A percentile compares a stretch with the other conserved stretches of the same genome.
These are phyloP conservation scores for Ophthalmotilapia sp. DNA, from an alignment of 2,113 vertebrate genomes.

Conservation along the genomic window DNA sequence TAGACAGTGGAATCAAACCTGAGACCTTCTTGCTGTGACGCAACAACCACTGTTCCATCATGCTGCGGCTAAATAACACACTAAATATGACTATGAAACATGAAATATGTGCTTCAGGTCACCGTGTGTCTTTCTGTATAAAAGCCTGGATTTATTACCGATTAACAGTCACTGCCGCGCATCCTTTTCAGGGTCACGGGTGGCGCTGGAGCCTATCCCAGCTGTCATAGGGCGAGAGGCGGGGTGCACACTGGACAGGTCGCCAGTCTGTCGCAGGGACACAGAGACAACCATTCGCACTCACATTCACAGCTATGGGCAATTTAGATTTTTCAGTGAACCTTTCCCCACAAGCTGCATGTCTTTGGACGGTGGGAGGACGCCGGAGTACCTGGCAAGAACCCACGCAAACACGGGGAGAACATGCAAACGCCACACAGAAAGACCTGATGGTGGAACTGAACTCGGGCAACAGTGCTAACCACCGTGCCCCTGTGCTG, in stretches of 20 bases:
- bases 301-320: background rate
- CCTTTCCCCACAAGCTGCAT: rapidly evolving
- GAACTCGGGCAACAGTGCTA: background rate
- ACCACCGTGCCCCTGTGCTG: rapidly evolving
- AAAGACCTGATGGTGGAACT: background rate
- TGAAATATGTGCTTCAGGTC: background rate
- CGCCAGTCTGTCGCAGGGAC: background rate
- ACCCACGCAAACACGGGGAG: background rate
- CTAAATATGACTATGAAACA: background rate
- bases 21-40: background rate
- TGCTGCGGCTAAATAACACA: background rate
- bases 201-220: background rate
- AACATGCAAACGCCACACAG: background rate
- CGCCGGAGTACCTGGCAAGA: background rate
- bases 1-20: rapidly evolving
- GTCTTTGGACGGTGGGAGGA: background rate
- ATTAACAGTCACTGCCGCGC: rapidly evolving
- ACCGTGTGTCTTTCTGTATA: background rate
- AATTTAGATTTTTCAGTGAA: background rate
- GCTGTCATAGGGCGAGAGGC: background rate
- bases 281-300: background rate
- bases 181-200: rapidly evolving
- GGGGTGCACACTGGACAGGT: rapidly evolving
- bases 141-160: background rate
- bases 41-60: rapidly evolving